Conservation (phyloP, 2,113 vertebrate species). For the Acinonyx jubatus region DNA sequence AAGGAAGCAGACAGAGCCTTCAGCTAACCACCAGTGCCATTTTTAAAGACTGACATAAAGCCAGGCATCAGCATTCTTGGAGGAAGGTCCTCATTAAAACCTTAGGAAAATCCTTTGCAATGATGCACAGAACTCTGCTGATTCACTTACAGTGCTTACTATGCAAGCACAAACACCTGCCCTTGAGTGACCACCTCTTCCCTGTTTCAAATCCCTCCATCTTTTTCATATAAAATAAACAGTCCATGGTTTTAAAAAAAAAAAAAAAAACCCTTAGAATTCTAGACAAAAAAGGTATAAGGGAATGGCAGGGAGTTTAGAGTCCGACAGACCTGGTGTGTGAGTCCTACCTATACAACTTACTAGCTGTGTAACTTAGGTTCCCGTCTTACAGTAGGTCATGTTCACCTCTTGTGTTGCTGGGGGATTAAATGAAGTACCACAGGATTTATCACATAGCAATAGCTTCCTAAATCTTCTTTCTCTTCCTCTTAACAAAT, state of each 20-base stretch:
- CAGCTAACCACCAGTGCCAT: not conserved
- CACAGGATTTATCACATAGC: not conserved
- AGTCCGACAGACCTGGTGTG: not conserved
- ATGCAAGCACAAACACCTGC: not conserved
- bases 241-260: not conserved
- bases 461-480: not conserved
- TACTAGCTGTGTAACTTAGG: accelerated
- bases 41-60: not conserved
- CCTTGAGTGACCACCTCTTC: not conserved
- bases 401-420: not conserved
- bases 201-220: not conserved
- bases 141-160: accelerated
- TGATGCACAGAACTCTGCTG: not conserved
- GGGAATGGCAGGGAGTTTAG: not conserved
- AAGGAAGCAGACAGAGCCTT: not conserved
- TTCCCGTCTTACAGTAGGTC: not conserved
- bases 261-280: not conserved
- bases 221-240: not conserved
- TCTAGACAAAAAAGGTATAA: not conserved
- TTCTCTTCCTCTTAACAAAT: not conserved
- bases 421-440: not conserved
- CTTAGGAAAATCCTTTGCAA: not conserved
- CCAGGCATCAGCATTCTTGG: not conserved
- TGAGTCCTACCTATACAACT: not conserved
- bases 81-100: not conserved